Percentiles rank a stretch among this genome's conserved stretches.
These are phyloP conservation scores for Idaea aversata DNA, from an alignment of 2,888 invertebrate species.

Conservation along the genomic window DNA sequence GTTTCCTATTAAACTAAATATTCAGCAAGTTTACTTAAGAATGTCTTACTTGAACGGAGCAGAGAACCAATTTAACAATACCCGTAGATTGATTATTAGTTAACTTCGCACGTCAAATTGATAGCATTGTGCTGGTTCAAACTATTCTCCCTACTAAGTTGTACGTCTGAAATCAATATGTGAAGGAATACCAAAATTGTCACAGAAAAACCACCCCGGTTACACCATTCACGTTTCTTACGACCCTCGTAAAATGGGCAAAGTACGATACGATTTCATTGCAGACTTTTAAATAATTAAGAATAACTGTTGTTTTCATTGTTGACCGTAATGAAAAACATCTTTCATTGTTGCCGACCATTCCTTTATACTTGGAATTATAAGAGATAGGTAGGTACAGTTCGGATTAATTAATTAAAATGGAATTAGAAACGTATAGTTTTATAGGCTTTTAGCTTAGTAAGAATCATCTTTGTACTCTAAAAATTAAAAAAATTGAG, in stretches of 20 bases:
- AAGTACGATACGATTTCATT: slow-evolving; percentile 4
- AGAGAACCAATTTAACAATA: too few species aligned
- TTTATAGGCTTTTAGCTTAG: not conserved
- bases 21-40: too few species aligned
- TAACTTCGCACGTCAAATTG: too few species aligned
- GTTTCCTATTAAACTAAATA: too few species aligned
- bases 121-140: too few species aligned
- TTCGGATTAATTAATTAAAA: not conserved
- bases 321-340: not conserved
- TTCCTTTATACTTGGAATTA: not conserved
- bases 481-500: too few species aligned
- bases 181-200: not conserved
- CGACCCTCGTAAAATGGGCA: not conserved
- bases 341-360: not conserved
- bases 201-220: not conserved
- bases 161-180: too few species aligned
- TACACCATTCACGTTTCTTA: not conserved
- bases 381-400: not conserved
- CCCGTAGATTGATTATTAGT: too few species aligned
- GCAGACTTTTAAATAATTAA: slow-evolving; percentile 2
- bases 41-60: too few species aligned
- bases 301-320: slow-evolving; percentile 2
- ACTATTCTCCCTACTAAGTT: slow-evolving; percentile 1
- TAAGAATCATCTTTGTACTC: not conserved
- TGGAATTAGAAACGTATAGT: not conserved